A percentile compares a stretch with the other conserved stretches of the same genome.
Conservation (phyloP, 2,888 invertebrate genomes). For the Eupelmus urozonus region DNA sequence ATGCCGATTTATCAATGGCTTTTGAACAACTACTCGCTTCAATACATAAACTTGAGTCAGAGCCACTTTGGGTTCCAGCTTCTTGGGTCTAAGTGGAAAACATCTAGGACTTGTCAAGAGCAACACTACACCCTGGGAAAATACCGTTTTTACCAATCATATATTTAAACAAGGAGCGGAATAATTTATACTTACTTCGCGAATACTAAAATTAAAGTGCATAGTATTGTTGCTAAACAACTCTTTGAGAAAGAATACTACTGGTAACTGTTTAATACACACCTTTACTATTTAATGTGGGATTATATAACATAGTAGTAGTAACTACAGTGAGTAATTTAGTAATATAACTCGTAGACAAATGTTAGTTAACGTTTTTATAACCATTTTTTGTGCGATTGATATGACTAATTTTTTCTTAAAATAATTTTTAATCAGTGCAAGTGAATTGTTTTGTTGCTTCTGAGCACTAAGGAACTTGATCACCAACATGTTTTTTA, state of each 20-base stretch:
- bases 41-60: conserved; percentile 91
- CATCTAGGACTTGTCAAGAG: conserved; percentile 5
- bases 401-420: background rate
- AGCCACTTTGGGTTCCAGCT: conserved; percentile 97
- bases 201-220: conserved; percentile 25
- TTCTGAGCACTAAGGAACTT: conserved; percentile 9
- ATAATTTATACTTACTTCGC: conserved; percentile 34
- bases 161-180: conserved; percentile 13
- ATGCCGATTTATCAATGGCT: conserved; percentile 91
- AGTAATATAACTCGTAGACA: conserved; percentile 13
- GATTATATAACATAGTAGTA: background rate
- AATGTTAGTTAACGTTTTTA: conserved; percentile 12
- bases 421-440: background rate
- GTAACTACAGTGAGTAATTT: background rate
- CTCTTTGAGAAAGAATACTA: conserved; percentile 39
- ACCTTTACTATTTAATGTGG: background rate
- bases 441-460: conserved; percentile 11
- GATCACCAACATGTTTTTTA: background rate
- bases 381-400: conserved; percentile 1
- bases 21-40: conserved; percentile 90
- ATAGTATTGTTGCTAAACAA: conserved; percentile 20
- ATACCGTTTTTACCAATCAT: conserved; percentile 26
- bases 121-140: conserved; percentile 12
- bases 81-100: conserved; percentile 86
- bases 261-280: conserved; percentile 29